Percentiles rank a stretch among this genome's conserved stretches.
Evolutionary conservation across 2,113 vertebrate genomes (phyloP).

Genomic region (Brachionichthys hirsutus): DNA sequence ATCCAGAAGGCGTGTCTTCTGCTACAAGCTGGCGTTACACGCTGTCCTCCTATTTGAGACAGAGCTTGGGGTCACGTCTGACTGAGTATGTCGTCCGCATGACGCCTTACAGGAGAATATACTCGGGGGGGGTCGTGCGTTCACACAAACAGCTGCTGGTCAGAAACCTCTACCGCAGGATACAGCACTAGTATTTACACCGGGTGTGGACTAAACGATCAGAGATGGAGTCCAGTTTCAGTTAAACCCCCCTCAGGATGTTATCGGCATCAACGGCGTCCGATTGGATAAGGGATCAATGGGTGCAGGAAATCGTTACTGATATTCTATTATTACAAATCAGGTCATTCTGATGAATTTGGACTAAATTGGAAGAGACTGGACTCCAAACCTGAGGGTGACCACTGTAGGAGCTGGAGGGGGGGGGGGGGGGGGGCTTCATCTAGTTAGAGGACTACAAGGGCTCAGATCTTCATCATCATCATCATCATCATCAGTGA

Average conservation of each 20-base stretch:
- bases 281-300: slow-evolving; percentile 5
- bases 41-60: slow-evolving; percentile 57
- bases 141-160: slow-evolving; percentile 67
- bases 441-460: slow-evolving; percentile 56
- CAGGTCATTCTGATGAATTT: background rate
- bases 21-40: slow-evolving; percentile 59
- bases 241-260: slow-evolving; percentile 35
- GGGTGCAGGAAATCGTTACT: background rate
- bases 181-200: slow-evolving; percentile 69
- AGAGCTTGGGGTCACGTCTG: slow-evolving; percentile 56
- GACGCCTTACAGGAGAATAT: slow-evolving; percentile 48
- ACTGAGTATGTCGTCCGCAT: slow-evolving; percentile 48
- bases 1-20: slow-evolving; percentile 56
- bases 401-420: slow-evolving; percentile 40
- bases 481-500: slow-evolving; percentile 53
- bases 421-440: slow-evolving; percentile 37
- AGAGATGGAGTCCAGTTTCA: slow-evolving; percentile 48
- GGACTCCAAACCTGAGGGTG: slow-evolving; percentile 40
- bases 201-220: slow-evolving; percentile 46
- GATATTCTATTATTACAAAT: slow-evolving; percentile 7
- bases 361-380: slow-evolving; percentile 42
- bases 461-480: slow-evolving; percentile 44
- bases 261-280: slow-evolving; percentile 19
- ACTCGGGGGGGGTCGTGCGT: slow-evolving; percentile 45
- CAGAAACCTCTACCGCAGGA: slow-evolving; percentile 65